Base-by-base conservation (phyloP, 2,888 invertebrate species). In the Suillia variegata region DNA sequence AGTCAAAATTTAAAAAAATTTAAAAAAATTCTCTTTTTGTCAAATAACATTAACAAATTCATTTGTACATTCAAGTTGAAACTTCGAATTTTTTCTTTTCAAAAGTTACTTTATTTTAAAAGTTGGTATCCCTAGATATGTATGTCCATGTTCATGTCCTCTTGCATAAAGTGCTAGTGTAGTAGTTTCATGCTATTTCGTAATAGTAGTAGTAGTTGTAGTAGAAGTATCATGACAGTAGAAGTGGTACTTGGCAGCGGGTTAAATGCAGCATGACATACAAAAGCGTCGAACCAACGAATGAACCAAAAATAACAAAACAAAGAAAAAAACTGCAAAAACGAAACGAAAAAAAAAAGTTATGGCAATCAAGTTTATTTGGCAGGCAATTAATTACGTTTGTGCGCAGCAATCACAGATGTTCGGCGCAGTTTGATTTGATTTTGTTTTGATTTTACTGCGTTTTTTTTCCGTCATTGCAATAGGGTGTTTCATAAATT, bases 351-450 rank as follows among this genome's bases (percentile, higher is more conserved):
- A 12, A 54, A 57, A 59, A 53, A 54, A 45, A 57, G 15, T 33
- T 65, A 61, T 61, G 52, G 60, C 64, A 65, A 67, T 67, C 62
- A 63, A 59, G 61, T 64, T 62, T 59, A 58, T 65, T 63, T 67
- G 67, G 64, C 67, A 67, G 66, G 62, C 61, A 66, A 67, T 66
- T 67, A 65, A 67, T 67, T 65, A 54, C 54, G n/a, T 54, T 31
- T 47, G 47, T 10, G 17, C 26, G 45, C 18, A 6, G 45, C 18
- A 20, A 20, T 10, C 38, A 38, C 38, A 38, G 38, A 10, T 38
- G 38, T 38, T 10, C 38, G 38, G 6, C 38, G 38, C 38, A n/a
- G n/a, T 38, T 38, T 38, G 38, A 38, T n/a, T 38, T 38, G 12
- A n/a, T 5, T 38, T 38, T n/a, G 38, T 38, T 38, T 26, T 26